These are phyloP conservation scores for Amphiprion clarkii DNA, from an alignment of 2,797 vertebrate species.

Conservation along the genomic window DNA sequence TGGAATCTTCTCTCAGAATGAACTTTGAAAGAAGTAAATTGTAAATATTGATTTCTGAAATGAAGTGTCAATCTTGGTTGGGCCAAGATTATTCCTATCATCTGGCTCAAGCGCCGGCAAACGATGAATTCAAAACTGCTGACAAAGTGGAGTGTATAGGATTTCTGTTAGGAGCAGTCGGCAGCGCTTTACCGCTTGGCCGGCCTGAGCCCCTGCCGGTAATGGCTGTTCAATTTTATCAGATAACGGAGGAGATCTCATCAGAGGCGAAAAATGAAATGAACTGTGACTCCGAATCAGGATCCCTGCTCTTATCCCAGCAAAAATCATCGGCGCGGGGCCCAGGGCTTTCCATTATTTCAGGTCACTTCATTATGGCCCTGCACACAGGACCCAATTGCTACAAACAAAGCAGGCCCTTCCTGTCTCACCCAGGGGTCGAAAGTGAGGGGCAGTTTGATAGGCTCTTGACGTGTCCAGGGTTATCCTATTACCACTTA, in stretches of 20 bases:
- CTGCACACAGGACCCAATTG: slow-evolving; percentile 94
- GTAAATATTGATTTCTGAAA: slow-evolving; percentile 99
- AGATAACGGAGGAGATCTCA: slow-evolving; percentile 99
- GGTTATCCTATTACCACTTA: slow-evolving; percentile 99
- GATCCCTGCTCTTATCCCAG: slow-evolving; percentile 99
- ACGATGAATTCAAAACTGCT: slow-evolving; percentile 99
- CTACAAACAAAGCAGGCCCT: slow-evolving; percentile 96
- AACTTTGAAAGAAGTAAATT: slow-evolving; percentile 99
- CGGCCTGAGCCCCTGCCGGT: slow-evolving; percentile 90
- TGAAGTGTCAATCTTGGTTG: slow-evolving; percentile 99
- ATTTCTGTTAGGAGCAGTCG: slow-evolving; percentile 99
- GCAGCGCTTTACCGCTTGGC: slow-evolving; percentile 93
- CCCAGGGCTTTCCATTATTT: slow-evolving; percentile 99
- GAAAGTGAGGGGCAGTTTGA: slow-evolving; percentile 98
- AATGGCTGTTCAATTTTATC: slow-evolving; percentile 99
- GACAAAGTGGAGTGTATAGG: slow-evolving; percentile 99
- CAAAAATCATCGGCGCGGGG: slow-evolving; percentile 96
- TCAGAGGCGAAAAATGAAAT: slow-evolving; percentile 99
- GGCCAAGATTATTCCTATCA: slow-evolving; percentile 99
- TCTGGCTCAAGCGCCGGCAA: slow-evolving; percentile 89
- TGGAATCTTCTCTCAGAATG: slow-evolving; percentile 99
- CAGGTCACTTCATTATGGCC: slow-evolving; percentile 99
- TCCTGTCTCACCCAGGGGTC: slow-evolving; percentile 97
- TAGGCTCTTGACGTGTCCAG: slow-evolving; percentile 96
- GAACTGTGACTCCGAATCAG: slow-evolving; percentile 99